phyloP scores from a whole-genome alignment of 2,888 invertebrate genomes.

The Rapana venosa region DNA sequence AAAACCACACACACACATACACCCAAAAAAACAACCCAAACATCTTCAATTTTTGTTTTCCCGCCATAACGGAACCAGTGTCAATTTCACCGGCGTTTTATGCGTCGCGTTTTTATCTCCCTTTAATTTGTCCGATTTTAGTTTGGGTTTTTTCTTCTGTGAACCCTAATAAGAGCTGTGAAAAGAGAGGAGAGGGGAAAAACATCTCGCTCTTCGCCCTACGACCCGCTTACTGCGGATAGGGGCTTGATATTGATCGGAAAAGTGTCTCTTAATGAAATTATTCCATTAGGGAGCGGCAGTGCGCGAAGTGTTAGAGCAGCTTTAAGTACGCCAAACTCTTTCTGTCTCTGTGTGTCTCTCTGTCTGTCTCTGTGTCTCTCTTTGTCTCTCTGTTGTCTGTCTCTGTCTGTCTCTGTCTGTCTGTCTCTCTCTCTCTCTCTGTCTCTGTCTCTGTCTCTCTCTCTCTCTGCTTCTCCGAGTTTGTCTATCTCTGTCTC shows the following conservation, averaged over 20 bases:
- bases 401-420: background rate
- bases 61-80: background rate
- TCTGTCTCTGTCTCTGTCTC: background rate
- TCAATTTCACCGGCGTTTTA: constrained; percentile 5
- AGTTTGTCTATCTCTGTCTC: background rate
- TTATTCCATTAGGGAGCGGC: background rate
- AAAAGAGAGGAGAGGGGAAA: background rate
- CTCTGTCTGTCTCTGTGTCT: background rate
- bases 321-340: constrained; percentile 1
- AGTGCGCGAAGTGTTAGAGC: background rate
- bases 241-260: background rate
- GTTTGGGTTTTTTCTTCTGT: background rate
- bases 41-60: background rate
- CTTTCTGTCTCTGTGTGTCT: background rate
- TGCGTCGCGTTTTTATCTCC: background rate
- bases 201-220: background rate
- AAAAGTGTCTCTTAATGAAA: constrained; percentile 14
- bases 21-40: background rate
- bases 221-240: background rate
- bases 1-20: background rate
- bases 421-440: background rate
- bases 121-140: background rate
- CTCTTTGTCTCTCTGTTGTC: background rate
- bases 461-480: background rate
- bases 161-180: background rate